Base-by-base conservation (phyloP, 2,888 invertebrate species). In the Congeria kusceri region DNA sequence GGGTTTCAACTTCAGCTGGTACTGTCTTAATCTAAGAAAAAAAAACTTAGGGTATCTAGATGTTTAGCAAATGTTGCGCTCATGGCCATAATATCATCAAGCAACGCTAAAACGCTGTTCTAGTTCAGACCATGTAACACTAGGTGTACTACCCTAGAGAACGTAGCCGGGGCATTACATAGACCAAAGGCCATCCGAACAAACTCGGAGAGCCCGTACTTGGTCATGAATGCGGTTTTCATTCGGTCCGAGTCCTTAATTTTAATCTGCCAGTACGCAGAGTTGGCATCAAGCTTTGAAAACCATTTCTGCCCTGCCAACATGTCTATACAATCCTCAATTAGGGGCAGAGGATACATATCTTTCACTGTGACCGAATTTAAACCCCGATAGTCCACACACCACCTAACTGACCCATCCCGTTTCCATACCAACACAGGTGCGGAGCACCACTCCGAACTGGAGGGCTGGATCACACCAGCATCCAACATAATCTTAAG, bases 211-310 rank as follows among this genome's bases (percentile, higher is more conserved):
- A 85, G 49, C 11, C 84, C 84, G 61, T 69, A 77, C 23, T 76
- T 72, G 9, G 83, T 85, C 4, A 66, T 77, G 32, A 87, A 73
- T 4, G 86, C 84, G 7, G 85, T 80, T 46, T 84, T 86, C n/a
- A 59, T 64, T 15, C 64, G 56, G 25, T 84, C 79, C 15, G 67
- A 56, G 1, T 76, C 62, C 13, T 53, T 57, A 7, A 86, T 64
- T 13, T 27, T 20, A 20, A 85, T 70, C 3, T 39, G 39, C 39
- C 39, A 39, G 15, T 39, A 39, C 39, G 39, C 39, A 11, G 39
- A 7, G 1, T 39, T 9, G 39, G 39, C 39, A 11, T 39, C 39
- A 11, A 39, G 39, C 39, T 7, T 39, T 13, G 39, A 39, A 39
- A 39, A 39, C 39, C 39, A 53, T 18, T 39, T 11, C 39, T 39